Percentiles rank a stretch among this genome's conserved stretches.
phyloP scores from a whole-genome alignment of 2,888 invertebrate species.

The Conomelus anceps region DNA sequence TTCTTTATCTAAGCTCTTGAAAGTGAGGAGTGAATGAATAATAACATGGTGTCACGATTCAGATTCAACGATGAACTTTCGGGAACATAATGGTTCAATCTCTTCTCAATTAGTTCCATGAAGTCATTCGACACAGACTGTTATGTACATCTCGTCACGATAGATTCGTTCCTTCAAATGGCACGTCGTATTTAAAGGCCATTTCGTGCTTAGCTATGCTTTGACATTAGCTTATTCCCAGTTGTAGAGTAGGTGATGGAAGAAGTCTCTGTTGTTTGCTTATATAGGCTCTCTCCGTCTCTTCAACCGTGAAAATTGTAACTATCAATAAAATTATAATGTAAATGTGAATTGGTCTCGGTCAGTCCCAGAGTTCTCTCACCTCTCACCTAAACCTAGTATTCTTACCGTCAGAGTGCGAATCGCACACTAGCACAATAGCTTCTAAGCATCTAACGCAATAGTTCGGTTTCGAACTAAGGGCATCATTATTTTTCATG shows the following conservation, averaged over 20 bases:
- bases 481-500: no score
- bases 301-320: background rate
- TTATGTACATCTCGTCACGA: background rate
- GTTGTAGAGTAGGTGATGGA: background rate
- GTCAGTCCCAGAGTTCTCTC: background rate
- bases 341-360: background rate
- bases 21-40: background rate
- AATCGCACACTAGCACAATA: no score
- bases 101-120: background rate
- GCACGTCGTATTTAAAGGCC: background rate
- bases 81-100: background rate
- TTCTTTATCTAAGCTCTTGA: background rate
- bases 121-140: background rate
- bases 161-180: background rate
- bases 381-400: background rate
- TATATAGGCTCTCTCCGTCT: no score
- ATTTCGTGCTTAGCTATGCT: background rate
- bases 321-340: background rate
- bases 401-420: background rate
- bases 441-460: no score
- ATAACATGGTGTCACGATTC: background rate
- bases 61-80: background rate
- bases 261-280: background rate
- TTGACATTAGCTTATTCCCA: background rate
- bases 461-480: no score